Conservation (phyloP, 2,113 vertebrate genomes). For the Gila orcuttii region DNA sequence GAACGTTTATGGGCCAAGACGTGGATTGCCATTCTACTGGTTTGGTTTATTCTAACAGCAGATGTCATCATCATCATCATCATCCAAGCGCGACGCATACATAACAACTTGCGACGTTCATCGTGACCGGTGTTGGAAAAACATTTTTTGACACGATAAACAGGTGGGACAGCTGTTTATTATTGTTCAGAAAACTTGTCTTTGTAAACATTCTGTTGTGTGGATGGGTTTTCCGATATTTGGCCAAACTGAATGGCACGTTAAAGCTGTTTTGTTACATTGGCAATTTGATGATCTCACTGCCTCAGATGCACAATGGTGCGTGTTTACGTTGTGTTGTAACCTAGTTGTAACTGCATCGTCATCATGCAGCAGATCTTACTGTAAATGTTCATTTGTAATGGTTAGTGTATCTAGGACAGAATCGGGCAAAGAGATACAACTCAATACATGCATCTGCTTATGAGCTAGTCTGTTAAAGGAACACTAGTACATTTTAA, state of each 20-base stretch:
- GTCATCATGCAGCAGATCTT: background rate
- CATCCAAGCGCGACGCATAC: background rate
- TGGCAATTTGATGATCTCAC: background rate
- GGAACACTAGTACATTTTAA: too few species aligned
- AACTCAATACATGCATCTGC: too few species aligned
- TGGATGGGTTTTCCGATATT: background rate
- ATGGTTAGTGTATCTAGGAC: background rate
- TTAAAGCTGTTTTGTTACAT: background rate
- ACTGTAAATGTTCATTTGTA: background rate
- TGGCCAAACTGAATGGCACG: background rate
- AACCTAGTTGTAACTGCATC: background rate
- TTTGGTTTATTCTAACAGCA: background rate
- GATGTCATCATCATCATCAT: background rate
- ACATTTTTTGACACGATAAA: background rate
- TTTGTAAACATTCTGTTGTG: background rate
- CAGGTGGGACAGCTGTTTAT: background rate
- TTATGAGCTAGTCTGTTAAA: too few species aligned
- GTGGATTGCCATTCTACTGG: background rate
- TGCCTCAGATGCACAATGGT: background rate
- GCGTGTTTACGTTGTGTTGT: background rate
- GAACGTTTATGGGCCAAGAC: fast-evolving
- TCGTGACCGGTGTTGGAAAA: background rate
- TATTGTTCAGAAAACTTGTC: background rate
- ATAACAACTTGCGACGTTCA: background rate
- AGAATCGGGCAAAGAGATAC: background rate